Evolutionary conservation across 2,888 invertebrate species (phyloP), one percentile per base, ranked within the genome.

Genomic region (Stenolophus ochropezus): DNA sequence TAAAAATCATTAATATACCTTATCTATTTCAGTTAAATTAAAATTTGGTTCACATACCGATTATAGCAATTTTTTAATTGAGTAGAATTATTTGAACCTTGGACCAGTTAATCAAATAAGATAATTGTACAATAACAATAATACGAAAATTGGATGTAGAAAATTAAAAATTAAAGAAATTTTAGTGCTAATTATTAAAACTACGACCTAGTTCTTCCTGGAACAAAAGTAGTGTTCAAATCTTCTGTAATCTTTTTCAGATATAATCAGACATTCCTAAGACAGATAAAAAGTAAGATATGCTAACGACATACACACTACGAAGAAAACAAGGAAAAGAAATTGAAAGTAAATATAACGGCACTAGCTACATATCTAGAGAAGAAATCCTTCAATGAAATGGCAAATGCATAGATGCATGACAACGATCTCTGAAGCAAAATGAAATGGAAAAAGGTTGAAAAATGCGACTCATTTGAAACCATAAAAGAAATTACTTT

Each of bases 31-130:
- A 42, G 25, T 75, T 75, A 11, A 75, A 20, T 53, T 20, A 16
- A 56, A 18, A 56, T 16, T 69, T 69, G 65, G 11, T 33, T 33
- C 65, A 69, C 23, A 61, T 18, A 69, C 65, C 65, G 16, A 69
- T 69, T 69, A 69, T 16, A 69, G 33, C 21, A 69, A 69, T 69
- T 69, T 69, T 33, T 33, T 56, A 71, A 79, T 79, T 33, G 27
- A 27, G 53, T 49, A 69, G 14, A 79, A 79, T 79, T 71, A 79
- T 25, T 65, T 71, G 20, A 25, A 71, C 79, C 69, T 79, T 79
- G 71, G 11, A 71, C 53, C 56, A 71, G 79, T 79, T 79, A 79
- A 77, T 76, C 25, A 76, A 51, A 74, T 27, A 20, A 71, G 42
- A 16, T 21, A 58, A 69, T 69, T 69, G 33, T 33, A 5, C 16